phyloP scores from a whole-genome alignment of 2,888 invertebrate genomes.

The Philaethria dido region DNA sequence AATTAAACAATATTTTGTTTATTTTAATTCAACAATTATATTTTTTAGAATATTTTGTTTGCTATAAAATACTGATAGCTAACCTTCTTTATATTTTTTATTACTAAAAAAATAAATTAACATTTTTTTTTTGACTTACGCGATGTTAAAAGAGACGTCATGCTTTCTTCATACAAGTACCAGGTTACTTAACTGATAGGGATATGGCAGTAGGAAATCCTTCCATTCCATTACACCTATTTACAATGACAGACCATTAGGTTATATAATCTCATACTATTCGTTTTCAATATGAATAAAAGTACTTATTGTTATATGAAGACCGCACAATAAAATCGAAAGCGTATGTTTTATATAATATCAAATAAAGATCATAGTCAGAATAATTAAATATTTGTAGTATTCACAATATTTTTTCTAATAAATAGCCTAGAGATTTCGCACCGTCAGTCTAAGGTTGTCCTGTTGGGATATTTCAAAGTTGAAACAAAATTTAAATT shows the following conservation, averaged over 20 bases:
- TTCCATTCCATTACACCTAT: neutral
- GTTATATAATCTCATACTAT: neutral
- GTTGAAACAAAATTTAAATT: no score
- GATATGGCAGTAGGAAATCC: neutral
- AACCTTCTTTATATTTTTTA: no score
- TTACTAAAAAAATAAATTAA: no score
- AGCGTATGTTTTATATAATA: neutral
- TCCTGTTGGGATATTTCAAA: no score
- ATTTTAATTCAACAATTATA: neutral
- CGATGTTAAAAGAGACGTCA: neutral
- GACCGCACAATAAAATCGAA: slow-evolving; percentile 13
- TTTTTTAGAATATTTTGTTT: no score
- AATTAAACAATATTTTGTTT: neutral
- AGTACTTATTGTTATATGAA: neutral
- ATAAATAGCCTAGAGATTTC: no score
- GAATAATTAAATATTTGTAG: neutral
- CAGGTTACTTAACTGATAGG: neutral
- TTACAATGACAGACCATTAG: neutral
- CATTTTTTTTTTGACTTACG: slow-evolving; percentile 9
- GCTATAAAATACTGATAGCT: no score
- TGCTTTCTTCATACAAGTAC: neutral
- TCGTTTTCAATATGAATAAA: neutral
- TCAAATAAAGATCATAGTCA: neutral
- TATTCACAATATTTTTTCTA: neutral
- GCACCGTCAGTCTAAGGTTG: neutral